These are phyloP conservation scores for Lophotis ruficrista DNA, from an alignment of 2,113 vertebrate species.

Conservation along the genomic window DNA sequence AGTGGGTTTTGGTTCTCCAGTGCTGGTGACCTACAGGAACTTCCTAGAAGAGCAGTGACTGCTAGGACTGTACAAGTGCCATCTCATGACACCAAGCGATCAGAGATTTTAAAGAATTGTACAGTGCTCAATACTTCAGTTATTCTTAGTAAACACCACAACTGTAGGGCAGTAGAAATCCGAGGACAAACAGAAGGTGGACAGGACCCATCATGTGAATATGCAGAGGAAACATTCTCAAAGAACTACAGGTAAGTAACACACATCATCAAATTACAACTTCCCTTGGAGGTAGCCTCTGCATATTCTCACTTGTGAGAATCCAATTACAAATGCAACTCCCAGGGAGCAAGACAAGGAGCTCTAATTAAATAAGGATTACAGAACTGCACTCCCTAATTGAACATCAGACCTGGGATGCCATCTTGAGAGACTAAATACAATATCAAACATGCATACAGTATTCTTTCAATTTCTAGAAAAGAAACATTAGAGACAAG, in stretches of 20 bases:
- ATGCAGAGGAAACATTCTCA: conserved; percentile 63
- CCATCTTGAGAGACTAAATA: conserved; percentile 39
- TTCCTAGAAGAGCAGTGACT: conserved; percentile 34
- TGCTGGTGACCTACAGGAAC: conserved; percentile 51
- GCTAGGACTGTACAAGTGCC: conserved; percentile 28
- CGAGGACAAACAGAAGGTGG: not conserved
- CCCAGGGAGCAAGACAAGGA: conserved; percentile 30
- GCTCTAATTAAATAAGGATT: conserved; percentile 66
- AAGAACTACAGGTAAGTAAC: conserved; percentile 49
- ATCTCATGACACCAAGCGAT: not conserved
- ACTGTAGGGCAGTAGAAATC: not conserved
- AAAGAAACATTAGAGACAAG: conserved; percentile 23
- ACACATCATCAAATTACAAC: not conserved
- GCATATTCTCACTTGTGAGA: conserved; percentile 65
- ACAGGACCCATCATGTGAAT: conserved; percentile 53
- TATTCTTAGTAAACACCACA: not conserved
- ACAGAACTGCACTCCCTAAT: conserved; percentile 29
- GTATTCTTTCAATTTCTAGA: conserved; percentile 11
- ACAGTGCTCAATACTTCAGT: not conserved
- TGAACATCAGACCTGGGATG: conserved; percentile 42
- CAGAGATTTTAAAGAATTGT: not conserved
- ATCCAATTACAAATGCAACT: conserved; percentile 59
- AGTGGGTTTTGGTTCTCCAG: conserved; percentile 53
- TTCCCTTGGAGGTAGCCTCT: conserved; percentile 48
- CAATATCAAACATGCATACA: conserved; percentile 1